Evolutionary conservation across 2,113 vertebrate species (phyloP).

Genomic region (Oryzias celebensis): DNA sequence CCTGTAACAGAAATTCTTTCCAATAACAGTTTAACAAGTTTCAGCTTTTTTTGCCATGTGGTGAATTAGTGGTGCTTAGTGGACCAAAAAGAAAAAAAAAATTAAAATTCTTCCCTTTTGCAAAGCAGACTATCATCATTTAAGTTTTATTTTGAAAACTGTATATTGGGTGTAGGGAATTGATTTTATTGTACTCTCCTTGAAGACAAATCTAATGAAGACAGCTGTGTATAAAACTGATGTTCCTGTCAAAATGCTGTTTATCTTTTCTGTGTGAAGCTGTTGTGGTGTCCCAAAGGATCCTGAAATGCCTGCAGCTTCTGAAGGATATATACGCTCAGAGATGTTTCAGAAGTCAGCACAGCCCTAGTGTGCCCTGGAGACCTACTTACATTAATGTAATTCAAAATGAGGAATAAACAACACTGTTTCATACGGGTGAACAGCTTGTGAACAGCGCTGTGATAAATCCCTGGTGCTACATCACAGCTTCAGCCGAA

Average conservation of each 20-base stretch:
- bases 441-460: conserved; percentile 69
- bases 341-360: conserved; percentile 26
- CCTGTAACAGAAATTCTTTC: too few relatives aligned
- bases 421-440: conserved; percentile 33
- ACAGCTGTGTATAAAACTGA: conserved; percentile 76
- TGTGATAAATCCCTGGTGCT: conserved; percentile 55
- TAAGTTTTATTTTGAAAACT: not conserved
- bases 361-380: conserved; percentile 9
- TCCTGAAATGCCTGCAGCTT: conserved; percentile 80
- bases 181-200: conserved; percentile 11
- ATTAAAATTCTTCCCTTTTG: not conserved
- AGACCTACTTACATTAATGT: conserved; percentile 40
- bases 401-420: conserved; percentile 44
- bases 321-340: conserved; percentile 66
- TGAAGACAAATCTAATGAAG: conserved; percentile 54
- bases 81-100: too few relatives aligned
- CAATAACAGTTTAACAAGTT: too few relatives aligned
- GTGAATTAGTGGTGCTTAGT: too few relatives aligned
- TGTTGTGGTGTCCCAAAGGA: conserved; percentile 52
- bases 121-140: not conserved
- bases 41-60: too few relatives aligned
- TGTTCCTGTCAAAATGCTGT: conserved; percentile 77
- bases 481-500: conserved; percentile 54
- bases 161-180: conserved; percentile 6
- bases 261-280: conserved; percentile 79